A percentile compares a stretch with the other conserved stretches of the same genome.
These are phyloP conservation scores for Drosophila atripex DNA, from an alignment of 2,888 invertebrate species.

Conservation along the genomic window DNA sequence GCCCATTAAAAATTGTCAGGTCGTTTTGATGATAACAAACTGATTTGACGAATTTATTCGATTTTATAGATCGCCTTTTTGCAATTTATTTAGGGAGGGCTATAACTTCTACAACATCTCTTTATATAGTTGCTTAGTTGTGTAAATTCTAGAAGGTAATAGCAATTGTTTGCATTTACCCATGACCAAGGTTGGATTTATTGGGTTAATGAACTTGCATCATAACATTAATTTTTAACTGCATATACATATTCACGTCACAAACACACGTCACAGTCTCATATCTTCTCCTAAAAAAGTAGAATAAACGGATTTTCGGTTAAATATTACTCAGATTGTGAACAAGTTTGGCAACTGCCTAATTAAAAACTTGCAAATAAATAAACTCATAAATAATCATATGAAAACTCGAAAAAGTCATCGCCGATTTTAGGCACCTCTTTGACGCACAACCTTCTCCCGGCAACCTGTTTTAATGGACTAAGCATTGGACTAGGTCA, in stretches of 20 bases:
- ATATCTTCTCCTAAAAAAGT: neutral
- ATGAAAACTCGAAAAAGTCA: slow-evolving; percentile 11
- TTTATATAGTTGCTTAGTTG: slow-evolving; percentile 6
- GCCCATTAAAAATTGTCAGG: slow-evolving; percentile 15
- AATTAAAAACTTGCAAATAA: slow-evolving; percentile 2
- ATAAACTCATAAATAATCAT: neutral
- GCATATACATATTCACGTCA: neutral
- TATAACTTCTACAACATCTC: neutral
- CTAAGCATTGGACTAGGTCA: slow-evolving; percentile 60
- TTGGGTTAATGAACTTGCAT: slow-evolving; percentile 44
- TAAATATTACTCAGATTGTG: neutral
- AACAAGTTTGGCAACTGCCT: neutral
- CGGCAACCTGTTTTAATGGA: slow-evolving; percentile 52
- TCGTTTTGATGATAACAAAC: slow-evolving; percentile 12
- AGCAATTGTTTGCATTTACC: slow-evolving; percentile 8
- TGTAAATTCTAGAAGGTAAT: slow-evolving; percentile 2
- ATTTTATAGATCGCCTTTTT: slow-evolving; percentile 12
- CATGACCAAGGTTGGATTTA: slow-evolving; percentile 50
- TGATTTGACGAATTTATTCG: slow-evolving; percentile 11
- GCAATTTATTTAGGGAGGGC: neutral
- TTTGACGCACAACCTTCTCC: slow-evolving; percentile 15
- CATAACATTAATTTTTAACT: neutral
- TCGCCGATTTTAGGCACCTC: slow-evolving; percentile 20
- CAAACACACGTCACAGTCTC: neutral
- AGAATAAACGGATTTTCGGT: neutral